Evolutionary conservation across 2,113 vertebrate species (phyloP).

Genomic region (Elaphurus davidianus): DNA sequence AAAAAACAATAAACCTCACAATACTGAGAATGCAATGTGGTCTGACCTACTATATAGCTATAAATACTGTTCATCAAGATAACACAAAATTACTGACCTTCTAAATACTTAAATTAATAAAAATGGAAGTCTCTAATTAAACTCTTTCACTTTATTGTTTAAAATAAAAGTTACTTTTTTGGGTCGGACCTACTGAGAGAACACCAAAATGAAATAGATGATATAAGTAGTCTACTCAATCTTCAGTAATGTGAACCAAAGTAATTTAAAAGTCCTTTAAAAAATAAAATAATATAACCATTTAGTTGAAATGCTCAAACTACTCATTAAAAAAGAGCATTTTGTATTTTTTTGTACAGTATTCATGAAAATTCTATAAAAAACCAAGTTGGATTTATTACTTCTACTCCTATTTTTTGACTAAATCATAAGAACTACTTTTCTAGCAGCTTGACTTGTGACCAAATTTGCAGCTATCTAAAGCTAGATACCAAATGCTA

Average conservation of each 20-base stretch:
- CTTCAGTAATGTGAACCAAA: not conserved
- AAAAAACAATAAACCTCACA: not conserved
- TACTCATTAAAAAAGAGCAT: not conserved
- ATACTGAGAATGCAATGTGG: not conserved
- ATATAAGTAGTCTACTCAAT: not conserved
- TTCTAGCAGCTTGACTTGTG: not conserved
- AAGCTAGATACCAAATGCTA: not conserved
- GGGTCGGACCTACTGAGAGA: not conserved
- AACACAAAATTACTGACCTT: not conserved
- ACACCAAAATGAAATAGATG: not conserved
- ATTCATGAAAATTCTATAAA: not conserved
- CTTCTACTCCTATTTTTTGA: not conserved
- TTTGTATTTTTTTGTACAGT: not conserved
- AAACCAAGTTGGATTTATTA: not conserved
- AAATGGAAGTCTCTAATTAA: slow-evolving; percentile 11
- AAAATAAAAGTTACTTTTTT: not conserved
- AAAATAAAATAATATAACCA: not conserved
- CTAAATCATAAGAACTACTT: not conserved
- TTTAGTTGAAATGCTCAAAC: not conserved
- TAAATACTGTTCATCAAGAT: not conserved
- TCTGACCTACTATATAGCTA: not conserved
- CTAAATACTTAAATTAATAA: not conserved
- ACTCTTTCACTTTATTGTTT: not conserved
- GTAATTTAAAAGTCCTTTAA: not conserved
- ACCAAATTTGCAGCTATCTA: not conserved